Evolutionary conservation across 2,888 invertebrate genomes (phyloP), one percentile per base, ranked within the genome.

Genomic region (Ophion costatus): DNA sequence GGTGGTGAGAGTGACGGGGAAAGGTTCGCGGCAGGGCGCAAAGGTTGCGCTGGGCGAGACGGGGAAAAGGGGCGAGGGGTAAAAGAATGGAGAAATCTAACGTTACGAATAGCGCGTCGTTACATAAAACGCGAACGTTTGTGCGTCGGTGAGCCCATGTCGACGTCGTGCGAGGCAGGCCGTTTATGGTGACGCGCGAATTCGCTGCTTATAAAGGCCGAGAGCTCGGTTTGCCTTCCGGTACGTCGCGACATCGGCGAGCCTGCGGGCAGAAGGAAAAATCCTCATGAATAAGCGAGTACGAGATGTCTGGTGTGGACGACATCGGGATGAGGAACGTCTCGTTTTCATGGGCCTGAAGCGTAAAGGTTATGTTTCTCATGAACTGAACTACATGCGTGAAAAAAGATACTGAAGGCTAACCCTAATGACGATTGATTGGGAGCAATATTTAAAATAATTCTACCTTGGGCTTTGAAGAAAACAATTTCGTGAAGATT

Each of bases 91-190:
- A 88, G 90, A 88, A 90, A 90, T 89, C 90, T 91, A 92, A 92
- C 89, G 89, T 90, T 84, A 88, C 80, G 87, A 88, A 88, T 90
- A 90, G 91, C 93, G 92, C 92, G 90, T 90, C 89, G 93, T 95
- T 96, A 96, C 95, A 96, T 96, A 92, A 96, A 96, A 91, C 96
- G 95, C 91, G 96, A 95, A 91, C 96, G 95, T 94, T 97, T 97
- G 93, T 96, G 96, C 90, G 96, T 96, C 85, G 96, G 97, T 89
- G 96, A 96, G 92, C 96, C 97, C 96, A 97, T 97, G 92, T 95
- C 96, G 88, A 96, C 96, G 93, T 97, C 96, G 85, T 96, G 95
- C 90, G 96, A 95, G 81, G 96, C 96, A 63, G 96, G 96, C 88
- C 96, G 94, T 94, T 96, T 96, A 93, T 96, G 96, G 92, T 97